Evolutionary conservation across 2,888 invertebrate species (phyloP).

Genomic region (Agrochola lota): DNA sequence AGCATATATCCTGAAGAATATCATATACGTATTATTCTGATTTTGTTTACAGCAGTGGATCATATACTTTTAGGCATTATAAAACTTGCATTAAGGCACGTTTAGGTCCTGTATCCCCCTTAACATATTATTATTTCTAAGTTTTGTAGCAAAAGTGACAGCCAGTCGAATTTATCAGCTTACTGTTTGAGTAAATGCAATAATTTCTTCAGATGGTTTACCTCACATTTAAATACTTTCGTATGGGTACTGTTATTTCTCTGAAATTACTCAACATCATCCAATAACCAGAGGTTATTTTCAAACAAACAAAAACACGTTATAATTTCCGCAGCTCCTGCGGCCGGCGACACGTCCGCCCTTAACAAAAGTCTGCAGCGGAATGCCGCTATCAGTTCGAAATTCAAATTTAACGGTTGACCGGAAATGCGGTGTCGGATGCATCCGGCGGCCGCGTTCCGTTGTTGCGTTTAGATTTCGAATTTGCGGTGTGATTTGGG

Average conservation of each 20-base stretch:
- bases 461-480: conserved; percentile 70
- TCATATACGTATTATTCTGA: too few species aligned
- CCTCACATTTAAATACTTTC: too few species aligned
- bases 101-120: too few species aligned
- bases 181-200: too few species aligned
- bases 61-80: too few species aligned
- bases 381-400: conserved; percentile 85
- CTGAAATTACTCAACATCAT: neutral
- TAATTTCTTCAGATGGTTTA: too few species aligned
- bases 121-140: neutral
- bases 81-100: too few species aligned
- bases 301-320: conserved; percentile 47
- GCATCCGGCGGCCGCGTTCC: conserved; percentile 77
- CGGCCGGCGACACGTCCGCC: conserved; percentile 75
- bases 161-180: neutral
- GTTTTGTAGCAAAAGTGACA: too few species aligned
- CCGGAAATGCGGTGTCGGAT: conserved; percentile 85
- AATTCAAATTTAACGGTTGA: conserved; percentile 89
- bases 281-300: conserved; percentile 41
- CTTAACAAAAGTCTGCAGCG: conserved; percentile 80
- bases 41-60: too few species aligned
- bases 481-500: conserved; percentile 52
- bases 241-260: too few species aligned
- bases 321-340: conserved; percentile 78
- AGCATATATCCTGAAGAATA: too few species aligned